Conservation (phyloP, 2,888 invertebrate species). For the Chrysomela aeneicollis region DNA sequence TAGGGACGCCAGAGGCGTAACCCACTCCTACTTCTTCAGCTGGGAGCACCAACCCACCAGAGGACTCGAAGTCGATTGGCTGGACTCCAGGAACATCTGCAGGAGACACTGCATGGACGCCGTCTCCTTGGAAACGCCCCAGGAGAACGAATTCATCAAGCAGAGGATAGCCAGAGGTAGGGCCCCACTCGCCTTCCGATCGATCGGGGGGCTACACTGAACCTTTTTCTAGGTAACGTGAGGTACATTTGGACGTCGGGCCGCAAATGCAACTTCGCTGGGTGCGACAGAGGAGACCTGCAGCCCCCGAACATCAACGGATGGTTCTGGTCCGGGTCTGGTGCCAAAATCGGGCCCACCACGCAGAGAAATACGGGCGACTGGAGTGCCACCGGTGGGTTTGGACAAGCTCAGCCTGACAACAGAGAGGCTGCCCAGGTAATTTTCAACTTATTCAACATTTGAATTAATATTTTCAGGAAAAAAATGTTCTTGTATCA, state of each 20-base stretch:
- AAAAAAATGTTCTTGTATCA: too few relatives aligned
- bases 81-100: conserved; percentile 90
- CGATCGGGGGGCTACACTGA: not conserved
- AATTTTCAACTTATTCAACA: conserved; percentile 40
- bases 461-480: too few relatives aligned
- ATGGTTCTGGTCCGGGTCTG: conserved; percentile 95
- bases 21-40: conserved; percentile 93
- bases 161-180: conserved; percentile 78
- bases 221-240: conserved; percentile 32
- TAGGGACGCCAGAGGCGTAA: conserved; percentile 85
- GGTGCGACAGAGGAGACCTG: conserved; percentile 82
- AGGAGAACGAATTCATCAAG: conserved; percentile 90
- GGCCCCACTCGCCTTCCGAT: not conserved
- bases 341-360: conserved; percentile 89
- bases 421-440: conserved; percentile 91
- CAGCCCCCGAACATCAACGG: conserved; percentile 87
- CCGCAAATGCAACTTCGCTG: conserved; percentile 91
- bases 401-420: conserved; percentile 87
- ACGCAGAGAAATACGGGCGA: conserved; percentile 89
- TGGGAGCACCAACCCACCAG: conserved; percentile 85
- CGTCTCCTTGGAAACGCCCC: conserved; percentile 88
- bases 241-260: conserved; percentile 92
- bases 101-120: conserved; percentile 94
- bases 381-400: conserved; percentile 90
- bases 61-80: conserved; percentile 86